Evolutionary conservation across 2,888 invertebrate species (phyloP).

Genomic region (Pimpla rufipes): DNA sequence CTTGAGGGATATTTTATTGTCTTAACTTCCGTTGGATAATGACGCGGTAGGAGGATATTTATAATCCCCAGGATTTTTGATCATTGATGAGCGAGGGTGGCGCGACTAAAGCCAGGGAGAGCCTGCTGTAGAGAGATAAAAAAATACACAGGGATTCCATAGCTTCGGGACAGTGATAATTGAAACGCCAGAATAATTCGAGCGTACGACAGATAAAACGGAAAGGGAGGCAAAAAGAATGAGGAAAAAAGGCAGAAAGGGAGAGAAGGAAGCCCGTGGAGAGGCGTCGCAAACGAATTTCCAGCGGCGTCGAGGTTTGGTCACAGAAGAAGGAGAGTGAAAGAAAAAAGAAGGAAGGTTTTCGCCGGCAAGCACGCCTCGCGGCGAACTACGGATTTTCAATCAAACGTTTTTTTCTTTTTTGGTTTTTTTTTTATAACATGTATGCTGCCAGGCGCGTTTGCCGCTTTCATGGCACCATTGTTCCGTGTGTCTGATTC

Average conservation of each 20-base stretch:
- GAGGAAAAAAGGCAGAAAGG: constrained; percentile 42
- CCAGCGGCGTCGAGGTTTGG: constrained; percentile 49
- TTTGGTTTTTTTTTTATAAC: constrained; percentile 49
- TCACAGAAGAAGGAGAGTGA: constrained; percentile 23
- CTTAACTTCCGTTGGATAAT: constrained; percentile 48
- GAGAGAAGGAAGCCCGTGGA: constrained; percentile 7
- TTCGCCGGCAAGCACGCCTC: constrained; percentile 58
- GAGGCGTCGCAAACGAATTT: constrained; percentile 50
- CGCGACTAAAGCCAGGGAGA: not conserved
- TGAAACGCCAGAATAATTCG: constrained; percentile 66
- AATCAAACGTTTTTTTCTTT: constrained; percentile 67
- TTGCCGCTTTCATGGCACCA: constrained; percentile 63
- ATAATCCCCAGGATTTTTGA: constrained; percentile 26
- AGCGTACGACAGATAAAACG: constrained; percentile 61
- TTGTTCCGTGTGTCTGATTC: constrained; percentile 68
- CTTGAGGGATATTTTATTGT: constrained; percentile 50
- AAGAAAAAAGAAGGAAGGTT: constrained; percentile 47
- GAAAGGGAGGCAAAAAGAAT: constrained; percentile 42
- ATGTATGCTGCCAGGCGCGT: constrained; percentile 59
- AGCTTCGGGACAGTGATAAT: constrained; percentile 55
- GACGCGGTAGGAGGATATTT: constrained; percentile 37
- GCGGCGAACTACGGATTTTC: constrained; percentile 64
- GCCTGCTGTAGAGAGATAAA: constrained; percentile 1
- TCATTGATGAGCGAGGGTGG: constrained; percentile 32
- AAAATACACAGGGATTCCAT: not conserved